These are phyloP conservation scores for Sakesphorus luctuosus DNA, from an alignment of 2,113 vertebrate species.

Conservation along the genomic window DNA sequence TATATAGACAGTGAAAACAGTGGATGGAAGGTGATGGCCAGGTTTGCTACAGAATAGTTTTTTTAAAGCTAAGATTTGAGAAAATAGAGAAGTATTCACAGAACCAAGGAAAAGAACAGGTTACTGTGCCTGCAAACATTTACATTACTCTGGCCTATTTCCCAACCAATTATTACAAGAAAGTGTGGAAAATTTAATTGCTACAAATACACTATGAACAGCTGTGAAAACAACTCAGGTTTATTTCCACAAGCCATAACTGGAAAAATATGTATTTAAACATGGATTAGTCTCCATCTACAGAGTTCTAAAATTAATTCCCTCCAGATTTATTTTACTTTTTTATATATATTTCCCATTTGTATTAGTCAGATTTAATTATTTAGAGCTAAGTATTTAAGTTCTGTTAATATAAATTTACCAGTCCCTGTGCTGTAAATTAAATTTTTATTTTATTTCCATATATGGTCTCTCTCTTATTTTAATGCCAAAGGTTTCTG, in stretches of 20 bases:
- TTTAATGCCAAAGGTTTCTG: constrained; percentile 14
- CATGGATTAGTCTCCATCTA: background rate
- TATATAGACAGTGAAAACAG: background rate
- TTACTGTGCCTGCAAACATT: background rate
- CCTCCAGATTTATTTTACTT: background rate
- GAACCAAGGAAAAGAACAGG: background rate
- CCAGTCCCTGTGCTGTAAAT: background rate
- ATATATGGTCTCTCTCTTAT: background rate
- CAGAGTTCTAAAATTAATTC: background rate
- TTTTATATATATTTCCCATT: background rate
- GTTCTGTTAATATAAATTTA: constrained; percentile 8
- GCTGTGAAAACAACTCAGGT: background rate
- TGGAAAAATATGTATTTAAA: constrained; percentile 12
- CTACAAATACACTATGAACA: background rate
- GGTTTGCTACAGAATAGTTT: background rate
- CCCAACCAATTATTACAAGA: background rate
- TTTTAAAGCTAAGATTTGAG: background rate
- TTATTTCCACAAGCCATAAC: constrained; percentile 1
- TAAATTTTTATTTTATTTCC: constrained; percentile 42
- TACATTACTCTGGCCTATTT: background rate
- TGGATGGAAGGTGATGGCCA: background rate
- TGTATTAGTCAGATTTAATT: constrained; percentile 10
- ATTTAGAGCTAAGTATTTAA: constrained; percentile 14
- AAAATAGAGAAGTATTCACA: background rate
- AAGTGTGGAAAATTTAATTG: background rate